Evolutionary conservation across 2,797 vertebrate genomes (phyloP), one percentile per base, ranked within the genome.

Genomic region (Phrynocephalus forsythii): DNA sequence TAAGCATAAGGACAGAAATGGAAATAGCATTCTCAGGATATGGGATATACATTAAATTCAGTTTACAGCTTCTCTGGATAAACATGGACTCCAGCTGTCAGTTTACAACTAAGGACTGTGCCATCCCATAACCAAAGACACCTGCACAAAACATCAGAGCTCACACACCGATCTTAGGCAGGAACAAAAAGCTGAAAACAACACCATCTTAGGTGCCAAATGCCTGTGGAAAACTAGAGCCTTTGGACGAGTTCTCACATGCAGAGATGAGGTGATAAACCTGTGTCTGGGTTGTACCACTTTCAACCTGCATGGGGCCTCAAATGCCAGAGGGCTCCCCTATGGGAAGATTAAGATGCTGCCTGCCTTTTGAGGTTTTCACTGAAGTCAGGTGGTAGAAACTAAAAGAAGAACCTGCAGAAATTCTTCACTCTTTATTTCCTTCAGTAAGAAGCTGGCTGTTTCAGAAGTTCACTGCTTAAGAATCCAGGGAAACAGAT

Each of bases 21-120:
- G 94, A 95, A 95, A 91, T 95, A 95, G 96, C 96, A 94, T 93
- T 68, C 26, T 71, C 20, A 90, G 94, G 91, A 92, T 94, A 95
- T 93, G 92, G 87, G 92, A 94, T 94, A 94, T 87, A 96, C 92
- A 94, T 95, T 91, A 91, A 50, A 33, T 86, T 91, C 79, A 92
- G 92, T 97, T 97, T 90, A 96, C 92, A 95, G 92, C 86, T 89
- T 93, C 94, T 88, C 89, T 94, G 93, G 92, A 95, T 94, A 94
- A 97, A 95, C 92, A 94, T 92, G 91, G 95, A 95, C 93, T 95
- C 93, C 94, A 93, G 93, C 95, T 95, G 91, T 93, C 96, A 95
- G 95, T 89, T 90, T 94, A 91, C 90, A 91, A 94, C 91, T 0
- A 0, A 2, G 63, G 91, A 38, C 85, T 0, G 20, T 81, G 80